Evolutionary conservation across 2,888 invertebrate species (phyloP), one percentile per base, ranked within the genome.

Genomic region (Hyles lineata): DNA sequence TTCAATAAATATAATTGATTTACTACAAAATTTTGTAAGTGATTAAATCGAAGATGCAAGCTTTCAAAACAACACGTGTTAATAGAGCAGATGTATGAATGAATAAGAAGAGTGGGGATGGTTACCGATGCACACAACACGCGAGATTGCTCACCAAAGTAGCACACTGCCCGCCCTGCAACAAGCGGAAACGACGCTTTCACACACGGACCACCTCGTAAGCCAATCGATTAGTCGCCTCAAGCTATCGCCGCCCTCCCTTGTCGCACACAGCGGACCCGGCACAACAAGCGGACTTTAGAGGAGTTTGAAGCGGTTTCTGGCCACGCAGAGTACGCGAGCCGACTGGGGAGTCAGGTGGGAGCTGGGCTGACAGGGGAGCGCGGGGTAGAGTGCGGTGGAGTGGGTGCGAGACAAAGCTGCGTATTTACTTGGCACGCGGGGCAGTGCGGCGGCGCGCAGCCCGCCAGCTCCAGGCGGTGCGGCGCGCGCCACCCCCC

Each of bases 121-220:
- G 97, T 96, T 97, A 97, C 97, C 97, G 97, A 97, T 97, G 97
- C 97, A 97, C 97, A 97, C 97, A 97, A 97, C 97, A 97, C 97
- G 97, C 97, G 97, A 96, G 96, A 97, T 97, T 97, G 97, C 97
- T 97, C 97, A 97, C 97, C 97, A 97, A 96, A 96, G 97, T 97
- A 96, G 97, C 97, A 96, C 97, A 97, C 97, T 97, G 97, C 96
- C 97, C 97, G 96, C 97, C 97, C 97, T 97, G 97, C 95, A 94
- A 94, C 94, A 94, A 94, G 93, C 93, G 89, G 87, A 92, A 89
- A 92, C 86, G 85, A 86, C 94, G 90, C 91, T 88, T 85, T 89
- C 90, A 92, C 92, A 90, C 90, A 82, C 83, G 78, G 89, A 83
- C 83, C 76, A 77, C 77, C 75, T 70, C 43, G 60, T 50, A 73